These are phyloP conservation scores for Noctilio leporinus DNA, from an alignment of 2,113 vertebrate species.

Conservation along the genomic window DNA sequence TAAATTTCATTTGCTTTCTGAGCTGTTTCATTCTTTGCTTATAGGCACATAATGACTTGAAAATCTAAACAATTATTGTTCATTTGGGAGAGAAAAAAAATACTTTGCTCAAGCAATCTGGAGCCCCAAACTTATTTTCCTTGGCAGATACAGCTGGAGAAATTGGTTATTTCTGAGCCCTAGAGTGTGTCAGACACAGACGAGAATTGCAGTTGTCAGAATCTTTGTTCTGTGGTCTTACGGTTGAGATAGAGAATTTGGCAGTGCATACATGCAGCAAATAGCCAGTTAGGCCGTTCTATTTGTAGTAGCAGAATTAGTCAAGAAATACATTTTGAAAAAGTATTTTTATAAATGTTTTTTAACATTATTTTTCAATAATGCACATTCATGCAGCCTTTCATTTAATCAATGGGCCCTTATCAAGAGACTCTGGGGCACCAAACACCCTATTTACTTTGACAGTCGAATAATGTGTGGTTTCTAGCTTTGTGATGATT, in stretches of 20 bases:
- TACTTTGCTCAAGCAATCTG: neutral
- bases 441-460: neutral
- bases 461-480: neutral
- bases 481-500: conserved; percentile 4
- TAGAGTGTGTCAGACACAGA: neutral
- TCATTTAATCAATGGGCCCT: neutral
- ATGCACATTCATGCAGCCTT: neutral
- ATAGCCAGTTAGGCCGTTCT: neutral
- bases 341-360: neutral
- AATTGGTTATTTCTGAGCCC: neutral
- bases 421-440: neutral
- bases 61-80: conserved; percentile 54
- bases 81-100: conserved; percentile 20
- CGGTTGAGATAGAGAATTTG: neutral
- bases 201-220: neutral
- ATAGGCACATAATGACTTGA: conserved; percentile 16
- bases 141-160: neutral
- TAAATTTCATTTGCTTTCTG: conserved; percentile 41
- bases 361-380: neutral
- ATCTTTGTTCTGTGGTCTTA: neutral
- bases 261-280: neutral
- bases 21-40: conserved; percentile 32
- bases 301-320: neutral
- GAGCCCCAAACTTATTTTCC: neutral
- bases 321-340: neutral